Evolutionary conservation across 1,140 invertebrate genomes (phyloP).

Genomic region (Periplaneta americana): DNA sequence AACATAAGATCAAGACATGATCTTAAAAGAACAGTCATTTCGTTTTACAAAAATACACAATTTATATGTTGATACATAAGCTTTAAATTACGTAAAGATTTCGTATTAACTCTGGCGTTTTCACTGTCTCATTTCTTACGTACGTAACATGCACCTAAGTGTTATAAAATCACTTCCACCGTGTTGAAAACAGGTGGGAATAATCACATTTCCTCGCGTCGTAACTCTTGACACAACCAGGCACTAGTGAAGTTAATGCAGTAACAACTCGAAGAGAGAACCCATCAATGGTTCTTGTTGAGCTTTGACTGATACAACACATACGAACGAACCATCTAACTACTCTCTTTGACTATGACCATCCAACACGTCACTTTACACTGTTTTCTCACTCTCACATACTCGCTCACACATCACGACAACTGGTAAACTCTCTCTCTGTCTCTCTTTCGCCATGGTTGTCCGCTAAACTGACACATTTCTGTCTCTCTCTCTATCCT

Average conservation of each 20-base stretch:
- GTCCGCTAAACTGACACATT: conserved; percentile 15
- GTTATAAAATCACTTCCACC: neutral
- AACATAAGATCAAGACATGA: no score
- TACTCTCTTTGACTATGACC: neutral
- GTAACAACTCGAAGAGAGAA: neutral
- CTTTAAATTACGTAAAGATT: no score
- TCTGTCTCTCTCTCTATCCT: conserved; percentile 19
- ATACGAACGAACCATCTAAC: neutral
- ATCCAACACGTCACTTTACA: neutral
- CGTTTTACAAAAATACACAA: no score
- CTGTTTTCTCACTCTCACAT: neutral
- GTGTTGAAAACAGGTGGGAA: neutral
- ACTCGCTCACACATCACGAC: neutral
- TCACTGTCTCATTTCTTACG: no score
- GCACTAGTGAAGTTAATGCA: neutral
- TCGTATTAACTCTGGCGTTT: no score
- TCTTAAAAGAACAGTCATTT: no score
- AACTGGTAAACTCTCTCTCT: neutral
- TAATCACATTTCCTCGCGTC: neutral
- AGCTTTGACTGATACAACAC: neutral
- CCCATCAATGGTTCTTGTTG: neutral
- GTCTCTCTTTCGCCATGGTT: neutral
- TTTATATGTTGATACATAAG: no score
- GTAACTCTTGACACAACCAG: neutral
- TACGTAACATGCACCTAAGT: neutral